Conservation (phyloP, 2,797 vertebrate species). For the Eleutherodactylus coqui region DNA sequence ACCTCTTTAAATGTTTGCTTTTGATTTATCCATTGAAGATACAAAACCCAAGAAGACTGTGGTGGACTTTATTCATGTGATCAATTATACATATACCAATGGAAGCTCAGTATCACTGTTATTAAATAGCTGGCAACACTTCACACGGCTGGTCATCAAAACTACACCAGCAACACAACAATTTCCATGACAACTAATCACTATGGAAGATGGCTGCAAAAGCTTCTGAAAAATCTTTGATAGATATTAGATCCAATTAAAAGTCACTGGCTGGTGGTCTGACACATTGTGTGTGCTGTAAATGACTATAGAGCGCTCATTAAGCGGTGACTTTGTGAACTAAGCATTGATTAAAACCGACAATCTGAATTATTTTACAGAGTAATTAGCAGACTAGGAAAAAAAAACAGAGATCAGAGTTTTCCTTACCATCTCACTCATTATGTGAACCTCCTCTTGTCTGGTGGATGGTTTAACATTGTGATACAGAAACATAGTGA, state of each 20-base stretch:
- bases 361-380: not conserved
- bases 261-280: not conserved
- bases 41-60: too few species aligned
- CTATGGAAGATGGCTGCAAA: not conserved
- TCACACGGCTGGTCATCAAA: too few species aligned
- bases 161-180: not conserved
- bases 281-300: not conserved
- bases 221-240: not conserved
- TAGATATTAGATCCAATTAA: not conserved
- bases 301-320: not conserved
- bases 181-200: not conserved
- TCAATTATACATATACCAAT: too few species aligned
- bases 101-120: too few species aligned
- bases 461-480: slow-evolving; percentile 81
- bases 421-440: slow-evolving; percentile 85
- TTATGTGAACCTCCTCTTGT: slow-evolving; percentile 86
- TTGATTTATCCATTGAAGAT: too few species aligned
- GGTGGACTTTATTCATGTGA: too few species aligned
- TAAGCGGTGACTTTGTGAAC: not conserved
- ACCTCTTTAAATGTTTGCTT: too few species aligned
- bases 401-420: not conserved
- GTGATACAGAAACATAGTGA: slow-evolving; percentile 96
- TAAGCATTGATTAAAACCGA: not conserved
- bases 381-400: not conserved
- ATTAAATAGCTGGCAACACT: too few species aligned